Evolutionary conservation across 2,888 invertebrate species (phyloP), one percentile per base, ranked within the genome.

Genomic region (Bruchidius siliquastri): DNA sequence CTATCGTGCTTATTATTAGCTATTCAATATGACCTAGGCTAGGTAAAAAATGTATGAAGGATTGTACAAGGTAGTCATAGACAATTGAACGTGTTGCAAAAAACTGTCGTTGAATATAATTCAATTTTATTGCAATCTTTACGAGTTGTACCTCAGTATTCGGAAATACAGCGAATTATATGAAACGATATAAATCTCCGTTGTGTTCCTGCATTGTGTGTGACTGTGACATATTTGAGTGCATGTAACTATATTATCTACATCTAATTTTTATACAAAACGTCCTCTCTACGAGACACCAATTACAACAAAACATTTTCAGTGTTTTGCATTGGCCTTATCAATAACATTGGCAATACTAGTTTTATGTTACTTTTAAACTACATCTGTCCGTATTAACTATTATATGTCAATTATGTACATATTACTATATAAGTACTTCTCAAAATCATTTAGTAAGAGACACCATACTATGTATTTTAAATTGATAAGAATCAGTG

Each of bases 161-260:
- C 49, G 49, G 1, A 49, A 49, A 49, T 6, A 13, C 49, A 49
- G 3, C 1, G 18, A 49, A 18, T 49, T 49, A 18, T 13, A 13
- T 49, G 30, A 30, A 49, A 13, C 13, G 3, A 18, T 49, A 49
- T 3, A 49, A 49, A 49, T 49, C 49, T 49, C 18, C 13, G 49
- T 49, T 18, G 49, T 49, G 49, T 13, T 49, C 18, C 70, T 26
- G 21, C 26, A 22, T 22, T 22, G 26, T 21, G 22, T 26, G 49
- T 49, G 26, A 20, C 32, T 20, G 68, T 67, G 72, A 67, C n/a
- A 71, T 71, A 10, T 71, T 18, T 66, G 67, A 71, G 30, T 71
- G 71, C n/a, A 71, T 22, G 21, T 10, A 20, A 71, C 26, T 8
- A 26, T 8, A 8, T 26, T 26, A n/a, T n/a, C n/a, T n/a, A n/a